These are phyloP conservation scores for Aphelinus atriplicis DNA, from an alignment of 1,140 invertebrate species.

Conservation along the genomic window DNA sequence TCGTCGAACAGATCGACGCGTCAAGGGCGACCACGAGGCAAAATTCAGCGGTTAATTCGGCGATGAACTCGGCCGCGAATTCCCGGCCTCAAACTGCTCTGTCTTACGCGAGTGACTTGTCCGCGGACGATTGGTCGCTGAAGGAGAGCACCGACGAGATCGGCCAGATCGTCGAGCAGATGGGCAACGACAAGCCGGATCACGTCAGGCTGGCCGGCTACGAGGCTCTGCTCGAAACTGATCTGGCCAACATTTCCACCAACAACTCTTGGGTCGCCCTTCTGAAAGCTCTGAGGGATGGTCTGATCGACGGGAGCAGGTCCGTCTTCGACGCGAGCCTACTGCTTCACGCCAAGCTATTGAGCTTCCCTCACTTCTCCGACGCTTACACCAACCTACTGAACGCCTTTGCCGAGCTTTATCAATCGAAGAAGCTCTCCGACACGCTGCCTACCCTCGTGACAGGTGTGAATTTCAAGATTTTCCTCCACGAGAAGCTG, in stretches of 20 bases:
- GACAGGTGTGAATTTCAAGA: constrained; percentile 61
- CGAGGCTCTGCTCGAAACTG: constrained; percentile 57
- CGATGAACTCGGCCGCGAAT: constrained; percentile 28
- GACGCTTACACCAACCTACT: constrained; percentile 55
- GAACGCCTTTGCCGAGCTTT: constrained; percentile 51
- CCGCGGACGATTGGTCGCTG: constrained; percentile 54
- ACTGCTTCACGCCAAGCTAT: constrained; percentile 55
- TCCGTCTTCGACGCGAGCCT: constrained; percentile 61
- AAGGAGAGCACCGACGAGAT: constrained; percentile 49
- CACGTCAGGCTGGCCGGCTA: constrained; percentile 61
- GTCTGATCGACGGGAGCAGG: constrained; percentile 56
- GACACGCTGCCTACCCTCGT: constrained; percentile 55
- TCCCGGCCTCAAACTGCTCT: constrained; percentile 48
- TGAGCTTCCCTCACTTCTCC: constrained; percentile 47
- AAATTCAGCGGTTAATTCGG: not conserved
- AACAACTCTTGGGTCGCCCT: constrained; percentile 53
- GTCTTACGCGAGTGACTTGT: constrained; percentile 54
- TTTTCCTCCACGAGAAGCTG: constrained; percentile 61
- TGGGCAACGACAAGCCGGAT: constrained; percentile 54
- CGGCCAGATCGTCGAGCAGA: constrained; percentile 52
- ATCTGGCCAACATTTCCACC: constrained; percentile 48
- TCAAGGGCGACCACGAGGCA: constrained; percentile 16
- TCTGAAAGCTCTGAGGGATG: constrained; percentile 52
- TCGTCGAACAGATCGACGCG: constrained; percentile 42
- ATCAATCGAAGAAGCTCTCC: constrained; percentile 50